phyloP scores from a whole-genome alignment of 35 echinoderm and acorn worm species.

The Ophiothrix spiculata region DNA sequence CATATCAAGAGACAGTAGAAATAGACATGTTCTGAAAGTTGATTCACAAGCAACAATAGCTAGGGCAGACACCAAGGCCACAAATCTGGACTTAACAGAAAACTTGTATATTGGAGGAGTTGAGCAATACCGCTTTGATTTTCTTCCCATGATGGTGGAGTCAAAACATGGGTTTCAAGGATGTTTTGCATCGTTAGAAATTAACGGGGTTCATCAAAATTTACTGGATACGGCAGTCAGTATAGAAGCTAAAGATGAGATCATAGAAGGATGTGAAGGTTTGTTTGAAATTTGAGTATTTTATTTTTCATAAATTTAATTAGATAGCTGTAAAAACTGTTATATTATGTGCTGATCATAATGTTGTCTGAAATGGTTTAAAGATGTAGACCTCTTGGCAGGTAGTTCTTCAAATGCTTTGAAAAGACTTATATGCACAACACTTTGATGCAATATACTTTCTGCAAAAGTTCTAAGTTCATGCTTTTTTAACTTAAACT shows the following conservation, averaged over 20 bases:
- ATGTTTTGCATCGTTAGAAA: slow-evolving; percentile 85
- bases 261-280: slow-evolving; percentile 82
- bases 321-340: too few species aligned
- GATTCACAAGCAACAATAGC: slow-evolving; percentile 46
- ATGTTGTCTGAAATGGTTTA: too few species aligned
- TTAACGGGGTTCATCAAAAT: slow-evolving; percentile 55
- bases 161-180: slow-evolving; percentile 77
- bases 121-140: slow-evolving; percentile 15
- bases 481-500: too few species aligned
- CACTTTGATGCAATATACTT: too few species aligned
- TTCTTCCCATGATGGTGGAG: slow-evolving; percentile 61
- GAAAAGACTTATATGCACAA: too few species aligned
- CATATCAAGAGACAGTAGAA: slow-evolving; percentile 67
- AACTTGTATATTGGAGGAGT: slow-evolving; percentile 60
- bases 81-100: slow-evolving; percentile 60
- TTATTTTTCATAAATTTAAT: too few species aligned
- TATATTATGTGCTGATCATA: too few species aligned
- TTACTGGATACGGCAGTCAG: slow-evolving; percentile 61
- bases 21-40: slow-evolving; percentile 73
- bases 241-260: slow-evolving; percentile 63
- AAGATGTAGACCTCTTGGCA: too few species aligned
- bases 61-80: slow-evolving; percentile 24
- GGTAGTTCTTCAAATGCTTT: too few species aligned
- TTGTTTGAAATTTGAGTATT: too few species aligned
- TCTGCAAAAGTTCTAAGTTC: too few species aligned